Conservation (phyloP, 2,797 vertebrate genomes). For the Apogon talboti region DNA sequence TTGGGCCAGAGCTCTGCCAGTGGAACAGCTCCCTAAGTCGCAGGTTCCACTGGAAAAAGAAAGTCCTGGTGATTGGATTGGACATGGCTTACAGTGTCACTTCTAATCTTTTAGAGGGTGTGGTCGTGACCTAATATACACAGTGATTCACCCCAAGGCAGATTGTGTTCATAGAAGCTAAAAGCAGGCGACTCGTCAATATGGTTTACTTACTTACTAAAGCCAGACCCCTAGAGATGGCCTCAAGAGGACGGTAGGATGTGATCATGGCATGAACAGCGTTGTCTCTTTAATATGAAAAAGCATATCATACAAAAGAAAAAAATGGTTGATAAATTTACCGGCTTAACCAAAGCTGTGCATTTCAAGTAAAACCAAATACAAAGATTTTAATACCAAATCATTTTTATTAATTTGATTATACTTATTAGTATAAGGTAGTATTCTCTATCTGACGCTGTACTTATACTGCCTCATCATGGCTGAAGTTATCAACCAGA, state of each 20-base stretch:
- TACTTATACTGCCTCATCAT: too few relatives aligned
- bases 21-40: conserved; percentile 61
- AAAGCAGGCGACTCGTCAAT: conserved; percentile 1
- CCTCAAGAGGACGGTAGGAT: background rate
- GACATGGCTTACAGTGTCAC: conserved; percentile 39
- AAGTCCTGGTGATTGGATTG: conserved; percentile 51
- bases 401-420: background rate
- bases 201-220: too few relatives aligned
- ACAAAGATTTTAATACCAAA: background rate
- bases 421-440: too few relatives aligned
- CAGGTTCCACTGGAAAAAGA: conserved; percentile 49
- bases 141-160: conserved; percentile 51
- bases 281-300: conserved; percentile 3
- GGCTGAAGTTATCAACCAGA: too few relatives aligned
- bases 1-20: conserved; percentile 64
- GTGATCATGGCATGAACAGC: background rate
- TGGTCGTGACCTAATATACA: conserved; percentile 28
- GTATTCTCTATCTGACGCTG: too few relatives aligned
- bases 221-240: too few relatives aligned
- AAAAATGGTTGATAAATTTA: background rate
- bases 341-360: conserved; percentile 9
- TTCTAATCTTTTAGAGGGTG: conserved; percentile 53
- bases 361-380: conserved; percentile 3
- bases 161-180: conserved; percentile 31
- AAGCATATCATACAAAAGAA: conserved; percentile 8